Base-by-base conservation (phyloP, 2,888 invertebrate species). In the Melangyna quadrimaculata region DNA sequence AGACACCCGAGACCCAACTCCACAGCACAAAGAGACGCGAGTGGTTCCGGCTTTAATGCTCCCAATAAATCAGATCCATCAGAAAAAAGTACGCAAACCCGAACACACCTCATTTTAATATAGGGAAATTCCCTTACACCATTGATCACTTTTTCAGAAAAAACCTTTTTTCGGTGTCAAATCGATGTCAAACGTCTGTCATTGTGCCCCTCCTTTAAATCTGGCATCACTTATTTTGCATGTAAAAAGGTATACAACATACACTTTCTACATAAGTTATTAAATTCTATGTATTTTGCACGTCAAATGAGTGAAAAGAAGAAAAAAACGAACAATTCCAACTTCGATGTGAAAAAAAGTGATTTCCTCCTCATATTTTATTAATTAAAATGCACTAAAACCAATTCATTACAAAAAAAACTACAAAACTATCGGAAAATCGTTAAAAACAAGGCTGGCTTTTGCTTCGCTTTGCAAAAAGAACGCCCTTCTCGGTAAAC, bases 401-500 rank as follows among this genome's bases (percentile, higher is more conserved):
- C 40, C n/a, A 24, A 32, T 19, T 27, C 12, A 22, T 37, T 43
- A 35, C 4, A 22, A 59, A 57, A n/a, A 32, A 37, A 10, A 48
- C 24, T 57, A 43, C 61, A 69, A 74, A 27, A 65, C 29, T 65
- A 63, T 73, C 53, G 83, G 43, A 83, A 83, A 83, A 74, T 65
- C 83, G 55, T 63, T 70, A 32, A 27, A 71, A 73, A 43, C 59
- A 65, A 77, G 67, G 55, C 72, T 84, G 51, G 9, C 43, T 84
- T 84, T 80, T 80, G 80, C 75, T 80, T 84, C 61, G 74, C 78
- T 22, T 77, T 78, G 77, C 86, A 69, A 81, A 81, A 86, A 86
- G 81, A 86, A 86, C 86, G 86, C 86, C 86, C 86, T 81, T 61
- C 86, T 86, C 81, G 86, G 81, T 86, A 86, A 86, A 86, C 86